Conservation (phyloP, 2,888 invertebrate genomes). For the Geophilus truncorum region DNA sequence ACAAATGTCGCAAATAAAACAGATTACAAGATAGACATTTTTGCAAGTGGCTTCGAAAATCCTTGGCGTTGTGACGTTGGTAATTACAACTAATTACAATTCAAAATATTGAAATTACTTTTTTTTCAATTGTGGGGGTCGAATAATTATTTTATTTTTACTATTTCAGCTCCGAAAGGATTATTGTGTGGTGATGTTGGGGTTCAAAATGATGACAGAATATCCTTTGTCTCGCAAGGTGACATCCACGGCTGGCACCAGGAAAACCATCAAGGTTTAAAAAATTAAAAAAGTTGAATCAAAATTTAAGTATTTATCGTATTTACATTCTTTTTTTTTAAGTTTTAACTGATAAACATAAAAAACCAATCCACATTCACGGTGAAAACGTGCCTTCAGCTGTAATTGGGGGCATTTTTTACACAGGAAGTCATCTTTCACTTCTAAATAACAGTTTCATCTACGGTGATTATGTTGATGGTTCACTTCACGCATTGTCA, state of each 20-base stretch:
- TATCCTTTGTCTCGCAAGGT: not conserved
- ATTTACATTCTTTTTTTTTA: not conserved
- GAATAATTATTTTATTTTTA: no score
- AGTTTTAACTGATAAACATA: not conserved
- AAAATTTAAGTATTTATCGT: no score
- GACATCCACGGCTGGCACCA: not conserved
- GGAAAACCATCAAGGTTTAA: not conserved
- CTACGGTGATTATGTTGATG: not conserved
- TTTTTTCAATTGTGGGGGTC: no score
- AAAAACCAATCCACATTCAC: not conserved
- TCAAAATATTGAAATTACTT: no score
- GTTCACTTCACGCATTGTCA: not conserved
- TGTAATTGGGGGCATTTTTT: not conserved
- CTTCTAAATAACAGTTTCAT: not conserved
- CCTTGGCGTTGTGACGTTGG: not conserved
- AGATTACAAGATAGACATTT: not conserved
- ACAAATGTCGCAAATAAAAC: not conserved
- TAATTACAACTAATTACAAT: not conserved
- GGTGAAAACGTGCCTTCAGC: not conserved
- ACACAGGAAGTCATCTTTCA: not conserved
- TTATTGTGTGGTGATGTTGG: constrained; percentile 3
- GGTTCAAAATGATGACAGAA: not conserved
- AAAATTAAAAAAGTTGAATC: not conserved
- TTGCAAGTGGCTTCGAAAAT: not conserved
- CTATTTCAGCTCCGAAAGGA: not conserved